Evolutionary conservation across 1,140 invertebrate genomes (phyloP), one percentile per base, ranked within the genome.

Genomic region (Orius laevigatus): DNA sequence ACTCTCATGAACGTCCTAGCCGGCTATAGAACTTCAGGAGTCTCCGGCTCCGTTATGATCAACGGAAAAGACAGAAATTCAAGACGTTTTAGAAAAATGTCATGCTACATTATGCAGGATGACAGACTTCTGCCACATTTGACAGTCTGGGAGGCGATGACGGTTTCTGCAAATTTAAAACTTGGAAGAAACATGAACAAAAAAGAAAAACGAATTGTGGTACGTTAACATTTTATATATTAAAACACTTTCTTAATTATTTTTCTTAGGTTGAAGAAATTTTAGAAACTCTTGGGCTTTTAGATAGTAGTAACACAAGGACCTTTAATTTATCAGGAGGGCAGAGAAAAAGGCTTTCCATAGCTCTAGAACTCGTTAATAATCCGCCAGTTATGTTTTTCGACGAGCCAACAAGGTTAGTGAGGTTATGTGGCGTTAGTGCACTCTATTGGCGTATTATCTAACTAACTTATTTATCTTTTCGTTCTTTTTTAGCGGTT

Each of bases 341-440:
- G 4, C 91, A 96, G 62, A 84, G 91, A 60, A 97, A 97, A 62
- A 75, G 92, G 53, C 70, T 97, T 4, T 91, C 89, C 1, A 95
- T 96, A 40, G 92, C 91, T 10, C 66, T 93, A 40, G 91, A 95
- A 67, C 66, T 97, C 35, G 81, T 96, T 44, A 94, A 90, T 63
- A 95, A 95, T 66, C 92, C 92, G n/a, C 81, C 83, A 1, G 79
- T 96, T 41, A 94, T 96, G 85, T 95, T 95, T 65, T 92, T 96
- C 61, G 92, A 97, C 62, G 91, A 97, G 62, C 91, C 91, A 1
- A 96, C 91, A 0, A 81, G 78, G 78, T 71, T 54, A 59, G 12
- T 34, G 25, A 11, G 12, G 12, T 25, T 36, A 4, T 25, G 25
- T n/a, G n/a, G n/a, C n/a, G n/a, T n/a, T n/a, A n/a, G n/a, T 19